Conservation (phyloP, 2,888 invertebrate species). For the Thereva unica region DNA sequence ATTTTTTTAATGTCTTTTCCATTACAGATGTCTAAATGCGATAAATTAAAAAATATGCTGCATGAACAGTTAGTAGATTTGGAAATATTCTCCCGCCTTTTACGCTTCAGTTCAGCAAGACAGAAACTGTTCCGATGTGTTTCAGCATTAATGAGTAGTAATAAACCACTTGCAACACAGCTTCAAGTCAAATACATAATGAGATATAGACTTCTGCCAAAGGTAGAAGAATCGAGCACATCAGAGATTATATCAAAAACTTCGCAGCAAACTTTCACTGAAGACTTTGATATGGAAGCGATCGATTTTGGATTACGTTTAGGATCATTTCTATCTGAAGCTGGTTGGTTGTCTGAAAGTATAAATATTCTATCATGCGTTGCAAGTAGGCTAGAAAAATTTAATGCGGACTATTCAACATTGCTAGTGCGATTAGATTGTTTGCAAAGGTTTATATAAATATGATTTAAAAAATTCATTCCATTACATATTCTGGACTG, state of each 20-base stretch:
- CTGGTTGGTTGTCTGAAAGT: constrained; percentile 83
- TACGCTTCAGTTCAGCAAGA: constrained; percentile 53
- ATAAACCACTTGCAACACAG: constrained; percentile 50
- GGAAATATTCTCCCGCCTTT: constrained; percentile 52
- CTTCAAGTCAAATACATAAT: constrained; percentile 49
- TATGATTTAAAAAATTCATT: constrained; percentile 10
- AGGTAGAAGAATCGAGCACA: constrained; percentile 34
- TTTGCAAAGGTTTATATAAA: constrained; percentile 72
- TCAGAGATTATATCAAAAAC: constrained; percentile 39
- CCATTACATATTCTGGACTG: neutral
- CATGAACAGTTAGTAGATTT: constrained; percentile 54
- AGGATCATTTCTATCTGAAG: constrained; percentile 84
- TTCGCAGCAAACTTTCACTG: constrained; percentile 41
- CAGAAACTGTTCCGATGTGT: constrained; percentile 54
- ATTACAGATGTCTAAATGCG: constrained; percentile 52
- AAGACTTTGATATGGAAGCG: constrained; percentile 46
- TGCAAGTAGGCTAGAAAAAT: constrained; percentile 65
- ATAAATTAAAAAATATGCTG: constrained; percentile 51
- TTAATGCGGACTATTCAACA: constrained; percentile 62
- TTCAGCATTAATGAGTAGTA: constrained; percentile 50
- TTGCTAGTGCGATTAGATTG: constrained; percentile 77
- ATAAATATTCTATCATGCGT: constrained; percentile 72
- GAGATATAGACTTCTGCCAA: constrained; percentile 45
- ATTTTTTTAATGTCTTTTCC: constrained; percentile 23
- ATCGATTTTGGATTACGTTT: constrained; percentile 55